Evolutionary conservation across 2,113 vertebrate species (phyloP).

Genomic region (Saguinus imperator): DNA sequence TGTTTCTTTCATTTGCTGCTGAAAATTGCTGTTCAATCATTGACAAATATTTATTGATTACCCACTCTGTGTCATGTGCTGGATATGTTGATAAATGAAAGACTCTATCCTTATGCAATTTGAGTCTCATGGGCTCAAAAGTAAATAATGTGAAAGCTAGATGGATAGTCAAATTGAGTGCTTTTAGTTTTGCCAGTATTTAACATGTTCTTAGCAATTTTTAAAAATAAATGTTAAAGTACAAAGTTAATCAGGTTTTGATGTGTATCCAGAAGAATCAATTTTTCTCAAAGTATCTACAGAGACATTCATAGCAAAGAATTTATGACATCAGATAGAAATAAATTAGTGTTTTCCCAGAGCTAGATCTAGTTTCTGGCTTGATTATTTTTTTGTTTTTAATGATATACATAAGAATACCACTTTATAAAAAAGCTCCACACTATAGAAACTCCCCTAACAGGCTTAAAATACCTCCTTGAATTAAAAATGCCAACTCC

Average conservation of each 20-base stretch:
- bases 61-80: neutral
- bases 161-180: neutral
- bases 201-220: slow-evolving; percentile 10
- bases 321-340: neutral
- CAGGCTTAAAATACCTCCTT: slow-evolving; percentile 14
- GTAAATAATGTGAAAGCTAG: neutral
- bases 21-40: neutral
- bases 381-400: neutral
- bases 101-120: neutral
- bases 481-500: slow-evolving; percentile 44
- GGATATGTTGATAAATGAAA: neutral
- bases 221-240: neutral
- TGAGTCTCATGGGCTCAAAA: neutral
- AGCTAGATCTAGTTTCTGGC: slow-evolving; percentile 45
- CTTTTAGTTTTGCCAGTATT: slow-evolving; percentile 11
- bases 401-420: neutral
- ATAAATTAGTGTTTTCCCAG: slow-evolving; percentile 31
- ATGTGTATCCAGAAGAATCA: slow-evolving; percentile 22
- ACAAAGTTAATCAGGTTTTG: neutral
- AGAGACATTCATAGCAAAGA: neutral
- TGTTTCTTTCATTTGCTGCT: slow-evolving; percentile 21
- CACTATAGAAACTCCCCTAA: slow-evolving; percentile 4
- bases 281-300: neutral
- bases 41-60: slow-evolving; percentile 51
- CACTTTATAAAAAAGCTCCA: slow-evolving; percentile 20